A percentile compares a stretch with the other conserved stretches of the same genome.
Evolutionary conservation across 2,888 invertebrate genomes (phyloP).

Genomic region (Mellilla xanthometata): DNA sequence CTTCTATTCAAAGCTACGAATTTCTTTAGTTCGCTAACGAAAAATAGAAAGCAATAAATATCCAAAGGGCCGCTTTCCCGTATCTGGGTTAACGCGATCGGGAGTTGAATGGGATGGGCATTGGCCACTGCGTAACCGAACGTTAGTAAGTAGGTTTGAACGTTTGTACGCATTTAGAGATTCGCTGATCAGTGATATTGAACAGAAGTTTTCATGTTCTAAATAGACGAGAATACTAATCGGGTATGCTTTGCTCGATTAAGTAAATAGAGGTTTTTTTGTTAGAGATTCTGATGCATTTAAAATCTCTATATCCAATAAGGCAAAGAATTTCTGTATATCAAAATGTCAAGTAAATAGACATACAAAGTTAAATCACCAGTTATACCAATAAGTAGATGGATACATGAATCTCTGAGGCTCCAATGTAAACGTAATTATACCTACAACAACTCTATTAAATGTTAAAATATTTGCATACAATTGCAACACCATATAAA

Average conservation of each 20-base stretch:
- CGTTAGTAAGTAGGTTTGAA: neutral
- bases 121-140: constrained; percentile 1
- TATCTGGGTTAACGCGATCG: constrained; percentile 63
- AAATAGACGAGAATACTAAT: constrained; percentile 1
- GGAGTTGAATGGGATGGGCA: constrained; percentile 40
- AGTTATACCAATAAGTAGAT: neutral
- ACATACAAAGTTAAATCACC: no score
- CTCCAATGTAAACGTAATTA: neutral
- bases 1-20: neutral
- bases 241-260: no score
- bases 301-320: no score
- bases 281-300: no score
- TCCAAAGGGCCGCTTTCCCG: constrained; percentile 70
- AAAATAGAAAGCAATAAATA: constrained; percentile 80
- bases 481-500: constrained; percentile 41
- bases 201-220: constrained; percentile 5
- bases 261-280: no score
- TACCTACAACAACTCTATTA: constrained; percentile 20
- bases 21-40: constrained; percentile 59
- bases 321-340: no score
- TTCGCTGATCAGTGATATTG: constrained; percentile 14
- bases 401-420: neutral
- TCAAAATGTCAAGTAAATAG: no score
- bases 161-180: constrained; percentile 8
- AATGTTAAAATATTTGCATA: constrained; percentile 42